Evolutionary conservation across 2,113 vertebrate species (phyloP).

Genomic region (Dipodomys stephensi): DNA sequence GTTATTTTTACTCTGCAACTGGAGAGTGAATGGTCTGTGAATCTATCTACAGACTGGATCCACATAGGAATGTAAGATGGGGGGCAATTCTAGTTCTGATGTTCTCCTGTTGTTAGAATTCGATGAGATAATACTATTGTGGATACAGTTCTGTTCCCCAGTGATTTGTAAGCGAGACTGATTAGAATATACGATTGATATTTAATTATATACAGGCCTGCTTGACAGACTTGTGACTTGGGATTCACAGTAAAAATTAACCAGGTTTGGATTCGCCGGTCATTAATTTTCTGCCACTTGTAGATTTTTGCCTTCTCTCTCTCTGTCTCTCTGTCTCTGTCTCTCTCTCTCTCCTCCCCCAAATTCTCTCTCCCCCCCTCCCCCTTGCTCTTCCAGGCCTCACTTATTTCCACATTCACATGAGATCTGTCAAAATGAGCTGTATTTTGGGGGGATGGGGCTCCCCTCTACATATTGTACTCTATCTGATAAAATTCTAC

Average conservation of each 20-base stretch:
- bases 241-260: not conserved
- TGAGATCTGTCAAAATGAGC: not conserved
- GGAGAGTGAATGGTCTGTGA: no score
- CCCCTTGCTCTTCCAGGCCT: not conserved
- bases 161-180: not conserved
- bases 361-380: not conserved
- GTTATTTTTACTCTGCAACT: not conserved
- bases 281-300: not conserved
- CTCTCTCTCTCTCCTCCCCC: not conserved
- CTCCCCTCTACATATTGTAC: not conserved
- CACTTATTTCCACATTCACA: not conserved
- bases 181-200: not conserved
- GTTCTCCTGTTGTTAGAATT: not conserved
- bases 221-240: not conserved
- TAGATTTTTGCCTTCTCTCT: not conserved
- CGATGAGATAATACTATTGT: not conserved
- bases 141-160: no score
- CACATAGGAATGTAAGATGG: not conserved
- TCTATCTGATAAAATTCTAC: not conserved
- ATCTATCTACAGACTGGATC: no score
- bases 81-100: not conserved
- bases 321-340: no score
- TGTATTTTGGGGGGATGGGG: not conserved
- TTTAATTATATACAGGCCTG: not conserved
- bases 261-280: no score